Evolutionary conservation across 35 echinoderm and acorn worm genomes (phyloP).

Genomic region (Strongylocentrotus purpuratus): DNA sequence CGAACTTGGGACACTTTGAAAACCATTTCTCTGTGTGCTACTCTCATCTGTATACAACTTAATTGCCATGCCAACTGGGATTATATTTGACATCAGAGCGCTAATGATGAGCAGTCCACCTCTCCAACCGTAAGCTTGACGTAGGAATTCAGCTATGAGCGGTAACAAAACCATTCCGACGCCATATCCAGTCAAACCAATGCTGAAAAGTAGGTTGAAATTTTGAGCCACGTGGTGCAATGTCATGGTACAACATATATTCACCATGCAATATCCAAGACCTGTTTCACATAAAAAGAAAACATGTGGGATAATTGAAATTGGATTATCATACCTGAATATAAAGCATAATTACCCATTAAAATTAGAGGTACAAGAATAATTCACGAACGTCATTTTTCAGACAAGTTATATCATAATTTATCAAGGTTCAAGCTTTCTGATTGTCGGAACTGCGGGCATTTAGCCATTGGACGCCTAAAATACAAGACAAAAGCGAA

Average conservation of each 20-base stretch:
- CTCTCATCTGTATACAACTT: background rate
- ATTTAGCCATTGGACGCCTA: too few relatives aligned
- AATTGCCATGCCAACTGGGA: background rate
- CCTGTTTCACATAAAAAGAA: background rate
- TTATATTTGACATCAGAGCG: background rate
- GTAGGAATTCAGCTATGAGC: background rate
- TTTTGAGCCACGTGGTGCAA: background rate
- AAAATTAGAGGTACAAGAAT: too few relatives aligned
- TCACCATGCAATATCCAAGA: background rate
- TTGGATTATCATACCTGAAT: too few relatives aligned
- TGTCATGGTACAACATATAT: background rate
- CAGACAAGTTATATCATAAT: too few relatives aligned
- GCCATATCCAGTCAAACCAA: background rate
- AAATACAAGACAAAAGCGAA: too few relatives aligned
- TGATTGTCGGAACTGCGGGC: too few relatives aligned
- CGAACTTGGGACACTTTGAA: background rate
- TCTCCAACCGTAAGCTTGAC: conserved; percentile 1
- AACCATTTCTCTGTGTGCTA: background rate
- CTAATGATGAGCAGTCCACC: conserved; percentile 15
- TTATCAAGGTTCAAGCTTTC: too few relatives aligned
- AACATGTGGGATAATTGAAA: too few relatives aligned
- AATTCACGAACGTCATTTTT: too few relatives aligned
- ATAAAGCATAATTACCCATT: too few relatives aligned
- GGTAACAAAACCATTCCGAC: background rate
- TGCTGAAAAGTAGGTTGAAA: background rate